Conservation (phyloP, 1,140 invertebrate species). For the Ooceraea biroi region DNA sequence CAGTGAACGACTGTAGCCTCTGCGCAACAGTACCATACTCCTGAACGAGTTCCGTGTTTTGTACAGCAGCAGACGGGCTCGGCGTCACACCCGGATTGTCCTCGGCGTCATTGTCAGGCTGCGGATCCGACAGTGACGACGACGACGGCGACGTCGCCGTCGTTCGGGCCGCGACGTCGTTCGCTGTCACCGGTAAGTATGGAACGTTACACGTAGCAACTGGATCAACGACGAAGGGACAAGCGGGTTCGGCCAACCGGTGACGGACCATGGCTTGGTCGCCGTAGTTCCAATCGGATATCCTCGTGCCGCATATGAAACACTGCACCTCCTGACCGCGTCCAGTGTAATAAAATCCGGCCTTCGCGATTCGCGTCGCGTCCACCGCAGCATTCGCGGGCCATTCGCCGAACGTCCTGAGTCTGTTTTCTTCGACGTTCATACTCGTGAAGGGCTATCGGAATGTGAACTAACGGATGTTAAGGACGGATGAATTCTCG, state of each 20-base stretch:
- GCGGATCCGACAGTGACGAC: not conserved
- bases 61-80: slow-evolving; percentile 1
- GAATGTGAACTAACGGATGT: not conserved
- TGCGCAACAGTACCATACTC: slow-evolving; percentile 85
- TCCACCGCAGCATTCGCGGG: slow-evolving; percentile 89
- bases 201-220: slow-evolving; percentile 89
- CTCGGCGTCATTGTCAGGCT: not conserved
- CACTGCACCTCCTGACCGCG: slow-evolving; percentile 90
- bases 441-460: slow-evolving; percentile 81
- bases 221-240: slow-evolving; percentile 90
- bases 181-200: slow-evolving; percentile 72
- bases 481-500: not conserved
- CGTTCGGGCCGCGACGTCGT: slow-evolving; percentile 21
- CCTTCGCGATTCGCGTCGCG: slow-evolving; percentile 90
- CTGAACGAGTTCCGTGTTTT: no score
- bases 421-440: slow-evolving; percentile 90
- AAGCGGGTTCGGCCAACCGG: slow-evolving; percentile 88
- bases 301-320: slow-evolving; percentile 90
- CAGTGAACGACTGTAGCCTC: slow-evolving; percentile 88
- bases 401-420: slow-evolving; percentile 91
- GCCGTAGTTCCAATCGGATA: slow-evolving; percentile 92
- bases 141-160: no score
- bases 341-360: slow-evolving; percentile 93
- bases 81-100: not conserved
- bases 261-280: slow-evolving; percentile 91